Evolutionary conservation across 2,797 vertebrate genomes (phyloP), one percentile per base, ranked within the genome.

Genomic region (Carduelis carduelis): DNA sequence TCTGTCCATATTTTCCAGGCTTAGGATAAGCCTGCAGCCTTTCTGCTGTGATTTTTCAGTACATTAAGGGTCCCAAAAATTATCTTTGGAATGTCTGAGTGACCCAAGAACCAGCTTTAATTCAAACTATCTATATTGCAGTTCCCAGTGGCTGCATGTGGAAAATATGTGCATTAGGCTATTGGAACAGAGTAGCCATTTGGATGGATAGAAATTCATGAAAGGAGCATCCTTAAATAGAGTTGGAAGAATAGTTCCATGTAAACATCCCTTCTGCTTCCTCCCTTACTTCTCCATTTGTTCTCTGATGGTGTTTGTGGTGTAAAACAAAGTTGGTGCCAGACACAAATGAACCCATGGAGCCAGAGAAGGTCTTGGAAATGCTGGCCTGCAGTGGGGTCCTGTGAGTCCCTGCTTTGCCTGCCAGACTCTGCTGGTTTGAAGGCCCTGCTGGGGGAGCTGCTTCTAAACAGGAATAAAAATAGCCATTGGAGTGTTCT

Each of bases 401-500:
- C 89, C 87, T 95, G 39, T n/a, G 64, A 83, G 78, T 81, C 79
- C 26, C 56, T 83, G 87, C 86, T 47, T 49, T 92, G 76, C 72
- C 52, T 63, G 81, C 90, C 69, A 82, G 87, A 78, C 86, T 68
- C 49, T 61, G 69, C 90, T 86, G 94, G 79, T 57, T 69, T 64
- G 89, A 95, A 87, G 93, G 90, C 68, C 75, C 83, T 72, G 90
- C 43, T 71, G 60, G 92, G 86, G 69, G 72, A 83, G 74, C 76
- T 94, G 72, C 91, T 95, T 82, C 83, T 93, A 83, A 92, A 90
- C 80, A 82, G 79, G 87, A 91, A 20, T 92, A 95, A 90, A 95
- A 94, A 95, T 89, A 97, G 87, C 89, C 76, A 20, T 63, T 87
- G 47, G 71, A 78, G 49, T 77, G 77, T 56, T 91, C 75, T 88